Percentiles rank a stretch among this genome's conserved stretches.
These are phyloP conservation scores for Drosophila ironensis DNA, from an alignment of 1,140 invertebrate genomes.

Conservation along the genomic window DNA sequence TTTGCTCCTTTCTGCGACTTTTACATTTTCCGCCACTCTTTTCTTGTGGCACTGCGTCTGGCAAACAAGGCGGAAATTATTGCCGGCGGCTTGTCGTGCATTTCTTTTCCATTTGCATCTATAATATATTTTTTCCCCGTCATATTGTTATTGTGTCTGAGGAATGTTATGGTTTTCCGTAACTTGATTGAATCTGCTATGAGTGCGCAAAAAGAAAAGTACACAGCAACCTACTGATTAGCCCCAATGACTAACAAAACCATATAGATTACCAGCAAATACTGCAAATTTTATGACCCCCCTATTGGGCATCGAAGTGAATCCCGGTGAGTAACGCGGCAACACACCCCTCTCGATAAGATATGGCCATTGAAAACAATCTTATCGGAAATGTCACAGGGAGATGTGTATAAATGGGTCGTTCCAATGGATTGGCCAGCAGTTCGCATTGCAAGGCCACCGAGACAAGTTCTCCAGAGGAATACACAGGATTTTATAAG, in stretches of 20 bases:
- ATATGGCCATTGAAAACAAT: conserved; percentile 29
- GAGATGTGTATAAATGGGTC: conserved; percentile 46
- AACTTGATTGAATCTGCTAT: conserved; percentile 15
- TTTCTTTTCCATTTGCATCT: conserved; percentile 22
- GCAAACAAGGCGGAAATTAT: conserved; percentile 68
- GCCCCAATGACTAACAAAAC: conserved; percentile 10
- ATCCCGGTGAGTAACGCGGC: conserved; percentile 16
- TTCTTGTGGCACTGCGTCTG: conserved; percentile 24
- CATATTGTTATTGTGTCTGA: conserved; percentile 21
- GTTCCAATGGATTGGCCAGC: conserved; percentile 10
- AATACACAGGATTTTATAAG: conserved; percentile 12
- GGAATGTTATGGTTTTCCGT: conserved; percentile 13
- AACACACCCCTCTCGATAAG: conserved; percentile 39
- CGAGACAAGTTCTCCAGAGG: conserved; percentile 24
- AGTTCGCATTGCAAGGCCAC: conserved; percentile 32
- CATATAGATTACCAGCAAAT: conserved; percentile 1
- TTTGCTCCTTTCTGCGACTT: conserved; percentile 29
- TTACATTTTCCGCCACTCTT: conserved; percentile 18
- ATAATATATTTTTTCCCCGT: conserved; percentile 15
- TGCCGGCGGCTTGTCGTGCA: conserved; percentile 49
- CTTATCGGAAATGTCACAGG: conserved; percentile 24
- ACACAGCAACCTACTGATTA: background rate
- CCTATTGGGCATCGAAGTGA: conserved; percentile 31
- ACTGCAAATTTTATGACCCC: conserved; percentile 11
- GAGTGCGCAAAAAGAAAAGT: conserved; percentile 13